Conservation (phyloP, 92 coral and sea anemone species). For the Ricordea florida region DNA sequence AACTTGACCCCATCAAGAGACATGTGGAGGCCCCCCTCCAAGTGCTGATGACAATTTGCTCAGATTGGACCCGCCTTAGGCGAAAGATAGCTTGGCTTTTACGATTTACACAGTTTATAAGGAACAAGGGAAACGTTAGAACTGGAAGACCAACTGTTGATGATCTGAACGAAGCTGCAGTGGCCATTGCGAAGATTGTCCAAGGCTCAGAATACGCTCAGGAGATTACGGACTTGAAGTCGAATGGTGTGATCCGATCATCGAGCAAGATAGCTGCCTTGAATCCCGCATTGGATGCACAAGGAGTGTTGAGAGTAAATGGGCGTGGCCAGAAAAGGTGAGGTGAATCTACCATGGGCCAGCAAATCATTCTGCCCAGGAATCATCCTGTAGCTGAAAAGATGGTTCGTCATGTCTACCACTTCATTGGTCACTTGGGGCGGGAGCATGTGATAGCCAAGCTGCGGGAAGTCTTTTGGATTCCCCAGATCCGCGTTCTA, state of each 20-base stretch:
- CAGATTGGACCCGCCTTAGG: constrained; percentile 60
- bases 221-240: constrained; percentile 40
- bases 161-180: constrained; percentile 50
- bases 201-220: constrained; percentile 44
- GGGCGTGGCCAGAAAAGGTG: constrained; percentile 30
- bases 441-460: constrained; percentile 58
- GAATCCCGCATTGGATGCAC: constrained; percentile 49
- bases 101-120: constrained; percentile 36
- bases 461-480: constrained; percentile 68
- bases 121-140: background rate
- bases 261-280: constrained; percentile 63
- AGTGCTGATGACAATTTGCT: constrained; percentile 52
- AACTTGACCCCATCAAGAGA: background rate
- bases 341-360: background rate
- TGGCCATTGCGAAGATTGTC: constrained; percentile 29
- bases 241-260: constrained; percentile 4
- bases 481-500: constrained; percentile 41
- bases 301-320: constrained; percentile 41
- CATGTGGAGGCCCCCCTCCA: constrained; percentile 12
- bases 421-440: constrained; percentile 52
- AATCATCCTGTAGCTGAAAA: constrained; percentile 36
- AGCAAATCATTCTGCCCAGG: constrained; percentile 48
- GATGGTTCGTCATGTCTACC: constrained; percentile 45
- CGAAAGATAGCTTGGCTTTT: constrained; percentile 64
- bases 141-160: constrained; percentile 37